Base-by-base conservation (phyloP, 2,888 invertebrate species). In the Leucophora obtusa region DNA sequence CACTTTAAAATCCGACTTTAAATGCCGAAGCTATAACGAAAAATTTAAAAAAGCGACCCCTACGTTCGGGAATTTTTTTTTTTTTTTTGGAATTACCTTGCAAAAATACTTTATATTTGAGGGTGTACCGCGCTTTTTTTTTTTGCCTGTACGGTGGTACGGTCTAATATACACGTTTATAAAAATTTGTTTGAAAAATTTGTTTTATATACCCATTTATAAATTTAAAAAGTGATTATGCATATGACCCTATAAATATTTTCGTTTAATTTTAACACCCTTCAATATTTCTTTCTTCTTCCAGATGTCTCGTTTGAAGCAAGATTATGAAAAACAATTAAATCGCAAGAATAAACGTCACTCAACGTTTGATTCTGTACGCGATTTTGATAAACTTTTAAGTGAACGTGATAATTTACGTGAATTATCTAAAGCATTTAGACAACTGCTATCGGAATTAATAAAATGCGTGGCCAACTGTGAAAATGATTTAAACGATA, bases 401-500 rank as follows among this genome's bases (percentile, higher is more conserved):
- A 86, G 81, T 33, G 91, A 91, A 83, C 87, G 95, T 77, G 94
- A 95, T 89, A 92, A 92, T 53, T 88, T 95, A 77, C 93, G 93
- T 80, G 93, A 93, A 82, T 92, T 94, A 68, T 94, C 94, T 33
- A 89, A 91, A 62, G 93, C 93, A 50, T 91, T 96, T 71, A 93
- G 94, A 83, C 92, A 92, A 82, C 92, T 94, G 35, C 92, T 96
- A 77, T 91, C 92, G 0, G 94, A 95, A 87, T 90, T 96, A 85
- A 92, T 94, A 58, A 93, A 93, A 86, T 96, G 95, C 89, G 94
- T 95, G 86, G 93, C 93, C 8, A 91, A 93, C 83, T 95, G 95
- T 63, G 96, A 96, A 88, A 94, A 95, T 87, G 96, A 96, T 89
- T 91, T 96, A 50, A 96, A 95, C 90, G 93, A 93, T 83, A 95